Conservation (phyloP, 2,888 invertebrate genomes). For the Glyphotaelius pellucidus region DNA sequence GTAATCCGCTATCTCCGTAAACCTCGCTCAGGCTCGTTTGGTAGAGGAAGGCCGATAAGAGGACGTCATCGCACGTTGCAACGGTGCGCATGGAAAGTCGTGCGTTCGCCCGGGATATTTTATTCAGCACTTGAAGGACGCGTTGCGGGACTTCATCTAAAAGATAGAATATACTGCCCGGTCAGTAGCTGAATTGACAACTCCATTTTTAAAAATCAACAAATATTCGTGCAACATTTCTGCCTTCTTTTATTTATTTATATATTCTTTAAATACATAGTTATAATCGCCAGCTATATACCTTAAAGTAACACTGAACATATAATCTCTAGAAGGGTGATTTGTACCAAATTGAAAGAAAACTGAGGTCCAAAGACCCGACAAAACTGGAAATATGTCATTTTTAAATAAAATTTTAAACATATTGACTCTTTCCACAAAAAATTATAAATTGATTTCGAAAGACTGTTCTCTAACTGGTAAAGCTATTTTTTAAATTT, state of each 20-base stretch:
- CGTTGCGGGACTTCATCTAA: slow-evolving; percentile 48
- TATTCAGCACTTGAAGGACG: slow-evolving; percentile 48
- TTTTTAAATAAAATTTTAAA: too few relatives aligned
- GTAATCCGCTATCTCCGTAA: slow-evolving; percentile 43
- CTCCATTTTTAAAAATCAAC: background rate
- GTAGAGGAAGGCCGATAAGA: slow-evolving; percentile 58
- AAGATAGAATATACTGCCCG: background rate
- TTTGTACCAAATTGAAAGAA: background rate
- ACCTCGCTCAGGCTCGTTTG: slow-evolving; percentile 40
- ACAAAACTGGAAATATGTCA: too few relatives aligned
- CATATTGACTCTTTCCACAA: too few relatives aligned
- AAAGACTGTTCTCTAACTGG: too few relatives aligned
- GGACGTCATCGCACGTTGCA: slow-evolving; percentile 52
- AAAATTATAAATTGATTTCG: too few relatives aligned
- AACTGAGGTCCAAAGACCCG: background rate
- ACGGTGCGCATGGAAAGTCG: slow-evolving; percentile 41
- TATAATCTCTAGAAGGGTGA: background rate
- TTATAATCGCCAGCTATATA: too few relatives aligned
- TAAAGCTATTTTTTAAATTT: too few relatives aligned
- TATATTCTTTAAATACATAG: too few relatives aligned
- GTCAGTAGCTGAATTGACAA: too few relatives aligned
- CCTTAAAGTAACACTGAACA: too few relatives aligned
- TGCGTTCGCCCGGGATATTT: slow-evolving; percentile 54
- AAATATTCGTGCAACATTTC: background rate
- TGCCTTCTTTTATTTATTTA: too few relatives aligned